Percentiles rank a stretch among this genome's conserved stretches.
These are phyloP conservation scores for Camptogramma bilineatum DNA, from an alignment of 2,888 invertebrate genomes.

Conservation along the genomic window DNA sequence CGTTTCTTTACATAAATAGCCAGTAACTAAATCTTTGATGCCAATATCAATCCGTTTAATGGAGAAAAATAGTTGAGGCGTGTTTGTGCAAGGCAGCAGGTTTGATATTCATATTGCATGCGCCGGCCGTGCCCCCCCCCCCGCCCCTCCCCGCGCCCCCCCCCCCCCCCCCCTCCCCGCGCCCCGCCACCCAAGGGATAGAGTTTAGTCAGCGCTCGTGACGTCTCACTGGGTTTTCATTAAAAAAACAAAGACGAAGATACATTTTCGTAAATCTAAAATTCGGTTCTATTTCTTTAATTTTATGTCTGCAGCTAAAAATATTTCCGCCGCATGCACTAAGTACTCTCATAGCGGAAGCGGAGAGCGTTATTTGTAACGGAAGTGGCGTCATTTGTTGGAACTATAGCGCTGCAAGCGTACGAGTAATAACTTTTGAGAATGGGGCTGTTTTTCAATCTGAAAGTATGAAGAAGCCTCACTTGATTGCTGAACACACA, in stretches of 20 bases:
- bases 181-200: not conserved
- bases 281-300: not conserved
- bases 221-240: conserved; percentile 11
- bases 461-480: not conserved
- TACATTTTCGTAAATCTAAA: not conserved
- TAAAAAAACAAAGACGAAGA: conserved; percentile 7
- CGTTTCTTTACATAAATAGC: too few species aligned
- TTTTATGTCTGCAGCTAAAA: not conserved
- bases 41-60: conserved; percentile 11
- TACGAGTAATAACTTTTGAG: not conserved
- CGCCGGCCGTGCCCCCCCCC: not conserved
- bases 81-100: conserved; percentile 21
- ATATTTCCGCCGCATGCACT: not conserved
- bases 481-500: not conserved
- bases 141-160: too few species aligned
- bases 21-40: not conserved
- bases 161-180: not conserved
- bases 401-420: not conserved
- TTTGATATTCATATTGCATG: conserved; percentile 19
- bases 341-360: conserved; percentile 3
- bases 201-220: conserved; percentile 21
- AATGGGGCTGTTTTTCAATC: not conserved
- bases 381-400: conserved; percentile 4
- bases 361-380: not conserved
- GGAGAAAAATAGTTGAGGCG: conserved; percentile 8